phyloP scores from a whole-genome alignment of 2,797 vertebrate species.

The Kryptolebias ocellatus region DNA sequence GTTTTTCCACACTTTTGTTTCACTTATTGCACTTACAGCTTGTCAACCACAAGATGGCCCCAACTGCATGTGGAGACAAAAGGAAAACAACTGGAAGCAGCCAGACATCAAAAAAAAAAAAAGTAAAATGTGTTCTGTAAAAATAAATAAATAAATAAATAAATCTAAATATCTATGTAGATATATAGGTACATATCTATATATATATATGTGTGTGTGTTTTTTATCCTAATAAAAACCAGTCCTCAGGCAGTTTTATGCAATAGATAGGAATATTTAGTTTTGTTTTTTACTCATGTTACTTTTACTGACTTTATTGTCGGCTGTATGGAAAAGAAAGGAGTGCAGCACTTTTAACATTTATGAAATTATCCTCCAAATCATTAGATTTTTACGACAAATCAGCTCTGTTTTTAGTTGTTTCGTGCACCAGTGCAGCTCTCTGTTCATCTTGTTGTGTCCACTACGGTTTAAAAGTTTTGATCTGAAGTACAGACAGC shows the following conservation, averaged over 20 bases:
- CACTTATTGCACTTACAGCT: slow-evolving; percentile 23
- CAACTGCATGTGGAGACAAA: background rate
- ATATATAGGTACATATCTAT: no score
- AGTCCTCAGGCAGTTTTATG: no score
- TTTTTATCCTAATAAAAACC: no score
- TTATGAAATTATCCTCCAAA: background rate
- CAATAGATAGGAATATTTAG: no score
- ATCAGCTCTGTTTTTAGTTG: background rate
- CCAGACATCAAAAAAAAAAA: background rate
- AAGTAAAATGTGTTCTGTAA: background rate
- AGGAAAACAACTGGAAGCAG: background rate
- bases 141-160: background rate
- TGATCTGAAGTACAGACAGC: background rate
- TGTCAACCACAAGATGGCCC: slow-evolving; percentile 53
- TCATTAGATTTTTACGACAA: background rate
- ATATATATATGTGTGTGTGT: no score
- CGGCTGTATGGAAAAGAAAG: no score
- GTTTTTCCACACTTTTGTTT: background rate
- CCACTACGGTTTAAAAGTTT: no score
- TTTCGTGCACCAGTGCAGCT: background rate
- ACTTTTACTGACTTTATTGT: no score
- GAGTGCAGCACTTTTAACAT: no score
- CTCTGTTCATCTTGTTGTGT: background rate
- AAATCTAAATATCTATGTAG: background rate
- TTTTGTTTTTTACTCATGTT: no score